Evolutionary conservation across 2,888 invertebrate species (phyloP).

Genomic region (Eumerus sabulonum): DNA sequence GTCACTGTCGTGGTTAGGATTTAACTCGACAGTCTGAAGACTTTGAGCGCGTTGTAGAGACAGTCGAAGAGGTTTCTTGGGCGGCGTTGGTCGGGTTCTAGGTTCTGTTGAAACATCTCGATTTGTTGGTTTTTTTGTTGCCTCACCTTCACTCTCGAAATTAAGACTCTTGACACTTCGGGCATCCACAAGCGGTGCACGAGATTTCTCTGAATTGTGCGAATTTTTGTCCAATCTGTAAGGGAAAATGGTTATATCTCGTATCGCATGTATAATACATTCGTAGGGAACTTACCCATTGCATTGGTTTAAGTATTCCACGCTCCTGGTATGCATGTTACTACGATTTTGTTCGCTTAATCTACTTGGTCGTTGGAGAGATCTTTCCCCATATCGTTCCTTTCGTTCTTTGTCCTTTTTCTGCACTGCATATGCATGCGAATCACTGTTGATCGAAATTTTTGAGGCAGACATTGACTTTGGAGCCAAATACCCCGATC

Average conservation of each 20-base stretch:
- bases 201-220: constrained; percentile 72
- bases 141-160: constrained; percentile 87
- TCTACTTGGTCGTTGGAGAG: constrained; percentile 48
- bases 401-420: constrained; percentile 75
- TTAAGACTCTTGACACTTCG: constrained; percentile 87
- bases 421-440: constrained; percentile 73
- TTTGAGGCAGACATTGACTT: constrained; percentile 77
- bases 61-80: constrained; percentile 90
- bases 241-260: neutral
- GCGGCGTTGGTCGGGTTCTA: constrained; percentile 87
- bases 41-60: constrained; percentile 91
- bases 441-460: constrained; percentile 78
- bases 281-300: constrained; percentile 72
- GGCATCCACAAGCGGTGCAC: constrained; percentile 73
- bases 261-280: neutral
- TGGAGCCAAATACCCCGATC: constrained; percentile 71
- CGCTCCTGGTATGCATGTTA: constrained; percentile 76
- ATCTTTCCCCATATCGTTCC: constrained; percentile 63
- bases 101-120: constrained; percentile 83
- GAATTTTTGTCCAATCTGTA: constrained; percentile 73
- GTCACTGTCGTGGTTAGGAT: constrained; percentile 74
- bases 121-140: constrained; percentile 71
- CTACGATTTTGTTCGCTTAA: constrained; percentile 70
- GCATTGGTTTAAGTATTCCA: constrained; percentile 77
- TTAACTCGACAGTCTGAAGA: constrained; percentile 84